Evolutionary conservation across 2,888 invertebrate species (phyloP), one percentile per base, ranked within the genome.

Genomic region (Synergus umbraculus): DNA sequence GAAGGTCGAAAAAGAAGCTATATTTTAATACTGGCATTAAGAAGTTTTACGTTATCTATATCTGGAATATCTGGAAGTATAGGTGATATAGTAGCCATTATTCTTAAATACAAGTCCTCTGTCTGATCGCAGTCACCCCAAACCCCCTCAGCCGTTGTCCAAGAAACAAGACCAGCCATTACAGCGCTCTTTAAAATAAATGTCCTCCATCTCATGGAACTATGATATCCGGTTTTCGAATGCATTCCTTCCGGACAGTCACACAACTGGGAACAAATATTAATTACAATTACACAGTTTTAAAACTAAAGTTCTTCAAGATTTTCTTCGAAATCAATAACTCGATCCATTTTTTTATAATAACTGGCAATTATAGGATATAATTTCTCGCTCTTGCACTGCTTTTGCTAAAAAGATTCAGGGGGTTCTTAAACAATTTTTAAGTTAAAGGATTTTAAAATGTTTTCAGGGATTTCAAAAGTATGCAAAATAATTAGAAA

Each of bases 81-180:
- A 2, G 85, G 84, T 2, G 76, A 77, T 12, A 89, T 76, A n/a
- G 86, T 85, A 5, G 81, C 81, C 43, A 85, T 67, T 29, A 88
- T 86, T n/a, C 89, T 85, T 73, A 78, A 81, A 82, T 92, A 93
- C 37, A 93, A 82, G 13, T 91, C 86, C 83, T 93, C 92, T 10
- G 92, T 91, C 69, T 92, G 89, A 41, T 88, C 87, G 9, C 91
- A 85, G 77, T 89, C 89, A 0, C 93, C 93, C 93, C 93, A 93
- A 12, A 93, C 81, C 13, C 93, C 93, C 80, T 92, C 90, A 81
- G 92, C 89, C 18, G 90, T 90, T 0, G 92, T 92, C 87, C 92
- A 91, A 81, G 92, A 93, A 64, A 93, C 87, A 18, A 92, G 86
- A 29, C 91, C 92, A 10, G 87, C 90, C 1, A 91, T 91, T 46